Conservation (phyloP, 2,888 invertebrate species). For the Caenorhabditis drosophilae region DNA sequence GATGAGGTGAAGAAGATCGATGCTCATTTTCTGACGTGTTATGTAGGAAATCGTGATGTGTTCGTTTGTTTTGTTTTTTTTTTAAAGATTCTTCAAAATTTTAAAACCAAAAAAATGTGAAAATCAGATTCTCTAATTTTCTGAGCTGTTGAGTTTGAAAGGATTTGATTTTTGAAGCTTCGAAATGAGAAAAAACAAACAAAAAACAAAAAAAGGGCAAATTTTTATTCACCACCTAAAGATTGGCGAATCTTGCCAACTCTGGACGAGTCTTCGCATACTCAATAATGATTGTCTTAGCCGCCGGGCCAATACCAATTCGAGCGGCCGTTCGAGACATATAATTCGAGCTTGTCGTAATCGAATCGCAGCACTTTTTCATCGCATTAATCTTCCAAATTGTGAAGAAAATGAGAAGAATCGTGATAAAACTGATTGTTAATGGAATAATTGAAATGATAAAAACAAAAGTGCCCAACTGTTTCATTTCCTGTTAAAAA, state of each 20-base stretch:
- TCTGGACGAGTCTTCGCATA: constrained; percentile 50
- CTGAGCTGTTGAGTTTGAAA: too few relatives aligned
- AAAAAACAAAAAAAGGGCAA: constrained; percentile 1
- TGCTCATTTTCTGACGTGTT: constrained; percentile 40
- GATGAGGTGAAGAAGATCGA: constrained; percentile 21
- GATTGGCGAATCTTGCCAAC: constrained; percentile 12
- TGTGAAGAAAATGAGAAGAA: neutral
- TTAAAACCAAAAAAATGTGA: constrained; percentile 1
- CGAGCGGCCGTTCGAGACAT: constrained; percentile 51
- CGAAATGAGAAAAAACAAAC: neutral
- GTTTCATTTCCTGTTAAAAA: too few relatives aligned
- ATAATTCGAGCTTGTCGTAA: constrained; percentile 35
- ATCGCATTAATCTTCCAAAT: constrained; percentile 4
- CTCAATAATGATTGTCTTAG: constrained; percentile 39
- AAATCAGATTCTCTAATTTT: too few relatives aligned
- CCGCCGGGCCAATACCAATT: constrained; percentile 48
- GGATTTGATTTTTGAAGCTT: too few relatives aligned
- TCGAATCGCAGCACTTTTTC: neutral
- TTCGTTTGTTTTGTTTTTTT: constrained; percentile 17
- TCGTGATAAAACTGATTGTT: neutral
- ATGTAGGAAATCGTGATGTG: constrained; percentile 46
- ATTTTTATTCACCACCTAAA: neutral
- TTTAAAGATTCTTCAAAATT: too few relatives aligned
- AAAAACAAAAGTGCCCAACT: neutral
- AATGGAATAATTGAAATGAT: neutral